phyloP scores from a whole-genome alignment of 1,140 invertebrate species.

The Telenomus remus region DNA sequence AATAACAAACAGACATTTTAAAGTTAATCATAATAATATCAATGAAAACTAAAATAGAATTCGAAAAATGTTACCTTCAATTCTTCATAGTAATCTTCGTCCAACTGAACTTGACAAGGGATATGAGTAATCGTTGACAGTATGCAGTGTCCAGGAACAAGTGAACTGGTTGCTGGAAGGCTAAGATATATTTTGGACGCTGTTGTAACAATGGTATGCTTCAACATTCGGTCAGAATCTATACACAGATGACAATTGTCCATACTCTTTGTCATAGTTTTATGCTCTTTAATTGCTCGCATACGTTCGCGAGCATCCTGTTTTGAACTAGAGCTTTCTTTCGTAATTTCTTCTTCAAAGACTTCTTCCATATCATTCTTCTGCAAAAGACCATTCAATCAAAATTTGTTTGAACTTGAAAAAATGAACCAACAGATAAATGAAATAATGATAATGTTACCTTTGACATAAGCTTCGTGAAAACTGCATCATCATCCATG shows the following conservation, averaged over 20 bases:
- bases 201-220: slow-evolving; percentile 90
- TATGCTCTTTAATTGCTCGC: slow-evolving; percentile 84
- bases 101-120: slow-evolving; percentile 84
- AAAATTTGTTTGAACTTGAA: slow-evolving; percentile 5
- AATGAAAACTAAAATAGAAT: not conserved
- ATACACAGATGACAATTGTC: slow-evolving; percentile 90
- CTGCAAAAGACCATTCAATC: slow-evolving; percentile 44
- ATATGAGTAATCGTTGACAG: slow-evolving; percentile 90
- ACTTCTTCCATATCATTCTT: slow-evolving; percentile 87
- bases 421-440: slow-evolving; percentile 2
- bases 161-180: slow-evolving; percentile 85
- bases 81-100: slow-evolving; percentile 96
- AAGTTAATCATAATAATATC: slow-evolving; percentile 6
- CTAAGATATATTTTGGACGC: slow-evolving; percentile 88
- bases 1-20: slow-evolving; percentile 51
- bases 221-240: slow-evolving; percentile 86
- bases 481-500: slow-evolving; percentile 88
- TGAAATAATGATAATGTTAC: slow-evolving; percentile 62
- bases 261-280: slow-evolving; percentile 81
- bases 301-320: slow-evolving; percentile 80
- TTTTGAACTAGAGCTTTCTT: slow-evolving; percentile 78
- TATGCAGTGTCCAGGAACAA: slow-evolving; percentile 92
- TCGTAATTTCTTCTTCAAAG: slow-evolving; percentile 85
- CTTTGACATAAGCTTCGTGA: slow-evolving; percentile 84
- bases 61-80: slow-evolving; percentile 78